A percentile compares a stretch with the other conserved stretches of the same genome.
phyloP scores from a whole-genome alignment of 2,113 vertebrate genomes.

The Microtus ochrogaster region DNA sequence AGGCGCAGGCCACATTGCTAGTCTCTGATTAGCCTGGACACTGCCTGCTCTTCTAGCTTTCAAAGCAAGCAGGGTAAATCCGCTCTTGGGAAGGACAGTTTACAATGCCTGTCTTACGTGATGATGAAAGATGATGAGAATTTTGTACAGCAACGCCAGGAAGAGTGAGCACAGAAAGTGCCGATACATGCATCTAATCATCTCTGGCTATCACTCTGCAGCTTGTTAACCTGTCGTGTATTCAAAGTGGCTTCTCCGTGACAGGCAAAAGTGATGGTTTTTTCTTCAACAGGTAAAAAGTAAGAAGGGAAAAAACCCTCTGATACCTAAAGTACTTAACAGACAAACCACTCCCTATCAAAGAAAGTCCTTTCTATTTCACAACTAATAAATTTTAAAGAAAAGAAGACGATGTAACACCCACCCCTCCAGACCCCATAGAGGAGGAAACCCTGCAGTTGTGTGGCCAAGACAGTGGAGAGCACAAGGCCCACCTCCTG shows the following conservation, averaged over 20 bases:
- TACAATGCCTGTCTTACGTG: neutral
- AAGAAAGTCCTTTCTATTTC: neutral
- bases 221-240: neutral
- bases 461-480: neutral
- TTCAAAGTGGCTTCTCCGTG: constrained; percentile 33
- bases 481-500: neutral
- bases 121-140: neutral
- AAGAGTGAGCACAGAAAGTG: neutral
- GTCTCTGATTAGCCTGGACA: neutral
- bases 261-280: neutral
- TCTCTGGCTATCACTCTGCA: neutral
- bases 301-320: neutral
- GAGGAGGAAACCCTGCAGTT: neutral
- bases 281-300: neutral
- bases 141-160: constrained; percentile 3
- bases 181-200: neutral
- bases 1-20: neutral
- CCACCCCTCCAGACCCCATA: neutral
- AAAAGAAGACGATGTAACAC: neutral
- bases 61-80: neutral
- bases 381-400: neutral
- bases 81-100: neutral
- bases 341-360: neutral
- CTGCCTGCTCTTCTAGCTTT: neutral
- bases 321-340: neutral